Evolutionary conservation across 2,797 vertebrate genomes (phyloP).

Genomic region (Catamblyrhynchus diadema): DNA sequence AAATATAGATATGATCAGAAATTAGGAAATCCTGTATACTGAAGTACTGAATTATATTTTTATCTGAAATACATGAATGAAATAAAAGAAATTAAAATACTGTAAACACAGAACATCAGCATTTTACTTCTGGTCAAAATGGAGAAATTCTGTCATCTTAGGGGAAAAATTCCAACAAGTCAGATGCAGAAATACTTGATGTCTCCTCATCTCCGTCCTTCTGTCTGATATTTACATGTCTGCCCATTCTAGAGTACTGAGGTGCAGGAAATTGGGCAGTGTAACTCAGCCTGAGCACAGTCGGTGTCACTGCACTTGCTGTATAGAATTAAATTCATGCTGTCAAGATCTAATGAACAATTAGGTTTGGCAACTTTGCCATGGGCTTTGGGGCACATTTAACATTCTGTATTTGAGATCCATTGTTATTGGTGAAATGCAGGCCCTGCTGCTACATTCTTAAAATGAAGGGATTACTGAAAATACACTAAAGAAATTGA

Average conservation of each 20-base stretch:
- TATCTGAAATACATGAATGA: background rate
- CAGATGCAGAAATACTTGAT: background rate
- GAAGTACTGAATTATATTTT: background rate
- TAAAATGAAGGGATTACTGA: background rate
- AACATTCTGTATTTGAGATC: background rate
- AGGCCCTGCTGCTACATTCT: background rate
- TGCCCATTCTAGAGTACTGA: background rate
- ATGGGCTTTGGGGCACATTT: background rate
- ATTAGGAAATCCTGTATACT: background rate
- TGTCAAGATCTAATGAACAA: background rate
- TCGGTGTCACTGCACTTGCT: background rate
- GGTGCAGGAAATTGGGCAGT: background rate
- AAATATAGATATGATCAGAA: background rate
- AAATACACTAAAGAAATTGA: background rate
- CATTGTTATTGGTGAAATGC: background rate
- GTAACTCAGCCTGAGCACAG: background rate
- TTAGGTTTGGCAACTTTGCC: background rate
- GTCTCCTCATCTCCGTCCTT: background rate
- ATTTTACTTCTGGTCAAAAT: background rate
- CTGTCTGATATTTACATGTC: background rate
- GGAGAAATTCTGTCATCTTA: background rate
- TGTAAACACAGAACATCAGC: background rate
- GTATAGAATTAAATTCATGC: background rate
- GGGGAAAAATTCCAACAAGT: background rate
- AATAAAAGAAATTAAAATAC: background rate